Percentiles rank a stretch among this genome's conserved stretches.
Conservation (phyloP, 1,140 invertebrate species). For the Pectinophora gossypiella region DNA sequence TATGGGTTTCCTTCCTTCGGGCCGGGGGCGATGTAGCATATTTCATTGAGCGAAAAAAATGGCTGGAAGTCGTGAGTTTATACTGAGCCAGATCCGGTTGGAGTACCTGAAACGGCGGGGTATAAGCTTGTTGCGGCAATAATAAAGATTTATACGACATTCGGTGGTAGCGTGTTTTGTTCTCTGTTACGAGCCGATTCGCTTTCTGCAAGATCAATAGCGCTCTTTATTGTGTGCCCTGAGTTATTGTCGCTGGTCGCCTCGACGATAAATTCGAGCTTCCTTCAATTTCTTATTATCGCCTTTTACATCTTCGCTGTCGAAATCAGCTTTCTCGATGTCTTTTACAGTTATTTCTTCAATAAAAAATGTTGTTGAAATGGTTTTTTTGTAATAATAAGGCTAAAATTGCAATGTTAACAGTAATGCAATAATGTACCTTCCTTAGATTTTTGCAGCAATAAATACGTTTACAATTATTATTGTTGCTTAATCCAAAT, state of each 20-base stretch:
- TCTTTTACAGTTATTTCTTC: not conserved
- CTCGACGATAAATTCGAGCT: constrained; percentile 5
- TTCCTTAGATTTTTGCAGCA: no score
- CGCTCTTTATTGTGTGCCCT: constrained; percentile 61
- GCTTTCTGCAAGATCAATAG: constrained; percentile 70
- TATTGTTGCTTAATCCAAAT: no score
- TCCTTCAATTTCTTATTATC: constrained; percentile 50
- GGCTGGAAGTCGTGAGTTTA: constrained; percentile 66
- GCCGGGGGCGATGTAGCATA: constrained; percentile 62
- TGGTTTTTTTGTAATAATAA: no score
- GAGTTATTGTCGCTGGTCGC: constrained; percentile 51
- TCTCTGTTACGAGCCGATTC: constrained; percentile 67
- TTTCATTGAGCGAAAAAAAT: constrained; percentile 73
- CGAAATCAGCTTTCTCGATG: constrained; percentile 3
- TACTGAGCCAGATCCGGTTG: constrained; percentile 57
- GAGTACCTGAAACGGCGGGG: constrained; percentile 62
- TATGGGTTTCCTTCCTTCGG: constrained; percentile 67
- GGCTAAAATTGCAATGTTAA: no score
- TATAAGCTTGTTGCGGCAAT: constrained; percentile 71
- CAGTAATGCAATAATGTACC: no score
- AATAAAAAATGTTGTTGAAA: no score
- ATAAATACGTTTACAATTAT: no score
- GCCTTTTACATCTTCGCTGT: constrained; percentile 41
- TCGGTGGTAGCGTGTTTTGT: constrained; percentile 72
- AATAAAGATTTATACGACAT: constrained; percentile 74